Conservation (phyloP, 2,888 invertebrate genomes). For the Caenorhabditis japonica region DNA sequence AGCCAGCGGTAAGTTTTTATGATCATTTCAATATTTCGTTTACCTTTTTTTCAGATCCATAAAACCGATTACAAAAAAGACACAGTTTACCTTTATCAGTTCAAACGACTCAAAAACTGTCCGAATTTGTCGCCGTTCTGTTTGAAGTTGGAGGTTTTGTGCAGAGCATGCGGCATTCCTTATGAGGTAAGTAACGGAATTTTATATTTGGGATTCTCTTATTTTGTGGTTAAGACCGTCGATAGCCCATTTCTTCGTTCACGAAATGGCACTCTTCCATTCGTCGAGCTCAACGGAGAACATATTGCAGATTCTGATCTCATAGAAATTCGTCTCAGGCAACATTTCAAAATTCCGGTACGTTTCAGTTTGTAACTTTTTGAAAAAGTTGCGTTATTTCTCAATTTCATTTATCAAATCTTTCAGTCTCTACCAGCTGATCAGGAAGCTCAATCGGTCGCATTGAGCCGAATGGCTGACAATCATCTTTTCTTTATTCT, state of each 20-base stretch:
- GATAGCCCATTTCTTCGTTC: constrained; percentile 19
- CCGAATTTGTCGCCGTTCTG: constrained; percentile 75
- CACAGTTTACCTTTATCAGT: constrained; percentile 73
- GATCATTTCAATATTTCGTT: too few relatives aligned
- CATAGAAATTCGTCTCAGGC: constrained; percentile 36
- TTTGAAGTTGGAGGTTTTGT: constrained; percentile 71
- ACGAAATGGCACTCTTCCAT: constrained; percentile 45
- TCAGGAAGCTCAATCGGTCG: constrained; percentile 43
- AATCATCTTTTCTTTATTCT: constrained; percentile 47
- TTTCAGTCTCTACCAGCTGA: constrained; percentile 29
- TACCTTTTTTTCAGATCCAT: constrained; percentile 41
- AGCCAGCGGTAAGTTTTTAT: constrained; percentile 19
- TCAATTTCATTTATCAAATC: too few relatives aligned
- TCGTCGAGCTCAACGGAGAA: constrained; percentile 53
- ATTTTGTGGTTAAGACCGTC: constrained; percentile 24
- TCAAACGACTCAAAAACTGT: constrained; percentile 63
- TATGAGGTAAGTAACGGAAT: constrained; percentile 59
- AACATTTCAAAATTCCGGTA: constrained; percentile 53
- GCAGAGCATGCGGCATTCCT: constrained; percentile 69
- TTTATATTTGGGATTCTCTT: too few relatives aligned
- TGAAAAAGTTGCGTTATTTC: too few relatives aligned
- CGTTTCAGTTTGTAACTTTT: background rate
- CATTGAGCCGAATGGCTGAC: constrained; percentile 46
- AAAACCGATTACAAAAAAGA: constrained; percentile 64
- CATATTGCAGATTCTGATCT: constrained; percentile 53